Percentiles rank a stretch among this genome's conserved stretches.
Evolutionary conservation across 2,797 vertebrate genomes (phyloP).

Genomic region (Oreochromis mossambicus): DNA sequence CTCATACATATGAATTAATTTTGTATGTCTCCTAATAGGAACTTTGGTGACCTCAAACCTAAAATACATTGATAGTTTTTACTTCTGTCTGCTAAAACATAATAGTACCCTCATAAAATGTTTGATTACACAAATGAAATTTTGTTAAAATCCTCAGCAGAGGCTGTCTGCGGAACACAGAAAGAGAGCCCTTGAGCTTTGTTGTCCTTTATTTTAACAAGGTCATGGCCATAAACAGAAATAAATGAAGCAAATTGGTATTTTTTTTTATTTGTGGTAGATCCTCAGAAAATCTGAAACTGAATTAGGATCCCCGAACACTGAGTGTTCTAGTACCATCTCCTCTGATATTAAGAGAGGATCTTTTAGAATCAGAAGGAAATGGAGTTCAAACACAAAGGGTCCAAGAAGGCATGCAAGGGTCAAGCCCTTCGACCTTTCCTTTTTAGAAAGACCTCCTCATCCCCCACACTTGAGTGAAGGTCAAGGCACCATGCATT

Average conservation of each 20-base stretch:
- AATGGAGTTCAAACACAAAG: conserved; percentile 45
- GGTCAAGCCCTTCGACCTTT: conserved; percentile 61
- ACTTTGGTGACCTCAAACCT: background rate
- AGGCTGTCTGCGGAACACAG: fast-evolving
- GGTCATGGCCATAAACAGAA: background rate
- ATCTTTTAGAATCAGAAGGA: background rate
- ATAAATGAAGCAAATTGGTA: background rate
- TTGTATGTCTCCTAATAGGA: background rate
- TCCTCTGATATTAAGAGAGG: background rate
- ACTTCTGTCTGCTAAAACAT: background rate
- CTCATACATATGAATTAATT: background rate
- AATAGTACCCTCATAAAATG: background rate
- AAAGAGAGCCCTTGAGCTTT: background rate
- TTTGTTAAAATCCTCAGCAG: background rate
- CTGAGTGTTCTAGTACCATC: background rate
- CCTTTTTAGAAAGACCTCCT: conserved; percentile 20
- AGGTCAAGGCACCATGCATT: conserved; percentile 52
- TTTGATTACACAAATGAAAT: background rate
- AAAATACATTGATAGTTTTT: background rate
- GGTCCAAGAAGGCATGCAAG: conserved; percentile 50
- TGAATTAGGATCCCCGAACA: background rate
- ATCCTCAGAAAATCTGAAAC: background rate
- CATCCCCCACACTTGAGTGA: conserved; percentile 52
- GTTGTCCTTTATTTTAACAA: background rate
- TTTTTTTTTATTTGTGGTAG: background rate